Base-by-base conservation (phyloP, 2,797 vertebrate genomes). In the Propithecus deckenii region DNA sequence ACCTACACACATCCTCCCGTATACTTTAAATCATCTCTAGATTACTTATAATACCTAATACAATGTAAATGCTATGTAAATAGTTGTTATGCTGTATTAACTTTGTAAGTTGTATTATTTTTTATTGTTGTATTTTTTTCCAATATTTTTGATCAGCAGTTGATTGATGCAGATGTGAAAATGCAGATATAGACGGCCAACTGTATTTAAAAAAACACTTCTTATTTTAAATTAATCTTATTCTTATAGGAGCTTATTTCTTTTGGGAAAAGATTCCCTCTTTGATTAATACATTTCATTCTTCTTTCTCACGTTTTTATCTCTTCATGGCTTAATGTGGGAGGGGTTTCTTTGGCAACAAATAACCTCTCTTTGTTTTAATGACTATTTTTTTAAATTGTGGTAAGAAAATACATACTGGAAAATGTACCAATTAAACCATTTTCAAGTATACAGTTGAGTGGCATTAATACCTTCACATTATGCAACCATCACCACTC, bases 181-280 rank as follows among this genome's bases (percentile, higher is more conserved):
- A 50, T 35, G n/a, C 50, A 38, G 76, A 55, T 55, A 79, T 14
- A n/a, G 50, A 55, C 18, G 23, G 57, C 57, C 57, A 59, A 59
- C 23, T 30, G 12, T 61, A 61, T 12, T 61, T 61, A 30, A 22
- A 76, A 38, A 14, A 2, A 8, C 7, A 1, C 30, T 38, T 89
- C 14, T 23, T 89, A 72, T 91, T 86, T 93, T 92, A 96, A 90
- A 78, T 72, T 86, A 86, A 85, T 65, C 32, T 87, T 43, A 63
- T 83, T 80, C 20, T 80, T 87, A 61, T 30, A 74, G 52, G 59
- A 76, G 11, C 46, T 81, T 9, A 69, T 86, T 86, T 86, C 35
- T 94, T 92, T 63, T 43, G 32, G 32, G 25, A 59, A 88, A 88
- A 71, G 63, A 81, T 78, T 91, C 15, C 55, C n/a, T 76, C 41